These are phyloP conservation scores for Patagioenas fasciata DNA, from an alignment of 2,113 vertebrate genomes.

Conservation along the genomic window DNA sequence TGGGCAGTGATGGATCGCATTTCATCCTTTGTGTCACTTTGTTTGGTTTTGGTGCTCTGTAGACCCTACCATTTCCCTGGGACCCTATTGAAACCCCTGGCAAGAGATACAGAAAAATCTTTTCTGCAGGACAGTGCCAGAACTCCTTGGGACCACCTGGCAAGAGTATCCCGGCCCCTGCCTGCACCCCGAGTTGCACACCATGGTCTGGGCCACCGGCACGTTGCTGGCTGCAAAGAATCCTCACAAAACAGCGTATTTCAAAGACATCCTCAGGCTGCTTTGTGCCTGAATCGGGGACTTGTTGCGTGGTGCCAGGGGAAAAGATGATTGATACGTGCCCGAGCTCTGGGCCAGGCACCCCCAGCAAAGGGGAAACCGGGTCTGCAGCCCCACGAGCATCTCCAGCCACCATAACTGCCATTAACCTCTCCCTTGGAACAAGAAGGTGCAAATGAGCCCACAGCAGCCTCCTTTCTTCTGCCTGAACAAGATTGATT, in stretches of 20 bases:
- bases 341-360: background rate
- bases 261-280: background rate
- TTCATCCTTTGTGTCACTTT: background rate
- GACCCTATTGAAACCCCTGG: background rate
- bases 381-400: background rate
- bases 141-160: background rate
- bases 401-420: constrained; percentile 27
- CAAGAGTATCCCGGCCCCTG: background rate
- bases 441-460: constrained; percentile 84
- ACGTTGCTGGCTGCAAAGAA: background rate
- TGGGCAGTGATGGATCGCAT: background rate
- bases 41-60: background rate
- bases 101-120: background rate
- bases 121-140: background rate
- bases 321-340: background rate
- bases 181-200: background rate
- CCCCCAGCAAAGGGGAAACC: background rate
- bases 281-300: background rate
- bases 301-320: background rate
- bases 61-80: background rate
- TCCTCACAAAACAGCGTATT: fast-evolving
- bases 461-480: constrained; percentile 85
- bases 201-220: fast-evolving
- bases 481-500: constrained; percentile 89
- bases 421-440: constrained; percentile 75